Evolutionary conservation across 2,888 invertebrate species (phyloP).

Genomic region (Morpho achilles): DNA sequence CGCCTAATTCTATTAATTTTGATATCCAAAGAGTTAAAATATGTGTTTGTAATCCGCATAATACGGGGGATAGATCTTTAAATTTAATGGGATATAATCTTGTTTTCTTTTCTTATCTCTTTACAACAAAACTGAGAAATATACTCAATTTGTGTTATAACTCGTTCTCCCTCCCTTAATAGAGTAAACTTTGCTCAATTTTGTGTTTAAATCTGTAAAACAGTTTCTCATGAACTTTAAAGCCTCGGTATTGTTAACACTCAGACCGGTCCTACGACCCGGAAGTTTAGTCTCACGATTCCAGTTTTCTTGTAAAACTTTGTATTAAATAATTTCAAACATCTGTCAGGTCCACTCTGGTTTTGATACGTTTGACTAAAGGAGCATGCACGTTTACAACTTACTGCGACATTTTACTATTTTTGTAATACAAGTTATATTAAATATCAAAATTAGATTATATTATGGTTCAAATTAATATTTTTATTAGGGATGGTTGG

Average conservation of each 20-base stretch:
- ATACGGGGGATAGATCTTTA: too few relatives aligned
- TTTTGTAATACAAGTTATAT: not conserved
- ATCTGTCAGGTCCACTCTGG: conserved; percentile 45
- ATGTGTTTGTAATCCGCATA: too few relatives aligned
- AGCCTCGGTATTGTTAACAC: conserved; percentile 19
- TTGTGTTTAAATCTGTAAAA: not conserved
- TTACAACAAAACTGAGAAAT: too few relatives aligned
- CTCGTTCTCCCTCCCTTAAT: too few relatives aligned
- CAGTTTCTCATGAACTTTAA: conserved; percentile 11
- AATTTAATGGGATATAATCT: too few relatives aligned
- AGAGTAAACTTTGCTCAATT: not conserved
- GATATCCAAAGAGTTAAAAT: too few relatives aligned
- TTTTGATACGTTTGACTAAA: conserved; percentile 33
- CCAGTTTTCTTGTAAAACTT: conserved; percentile 55
- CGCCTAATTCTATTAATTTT: too few relatives aligned
- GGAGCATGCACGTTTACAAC: not conserved
- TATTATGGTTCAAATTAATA: too few relatives aligned
- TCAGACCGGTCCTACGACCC: conserved; percentile 57
- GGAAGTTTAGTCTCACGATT: conserved; percentile 63
- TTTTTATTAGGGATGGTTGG: too few relatives aligned
- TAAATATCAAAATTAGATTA: too few relatives aligned
- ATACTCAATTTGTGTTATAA: too few relatives aligned
- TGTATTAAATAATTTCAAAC: conserved; percentile 32
- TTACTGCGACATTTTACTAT: not conserved
- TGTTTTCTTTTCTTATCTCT: too few relatives aligned